Conservation (phyloP, 2,797 vertebrate genomes). For the Sebastolobus alascanus region DNA sequence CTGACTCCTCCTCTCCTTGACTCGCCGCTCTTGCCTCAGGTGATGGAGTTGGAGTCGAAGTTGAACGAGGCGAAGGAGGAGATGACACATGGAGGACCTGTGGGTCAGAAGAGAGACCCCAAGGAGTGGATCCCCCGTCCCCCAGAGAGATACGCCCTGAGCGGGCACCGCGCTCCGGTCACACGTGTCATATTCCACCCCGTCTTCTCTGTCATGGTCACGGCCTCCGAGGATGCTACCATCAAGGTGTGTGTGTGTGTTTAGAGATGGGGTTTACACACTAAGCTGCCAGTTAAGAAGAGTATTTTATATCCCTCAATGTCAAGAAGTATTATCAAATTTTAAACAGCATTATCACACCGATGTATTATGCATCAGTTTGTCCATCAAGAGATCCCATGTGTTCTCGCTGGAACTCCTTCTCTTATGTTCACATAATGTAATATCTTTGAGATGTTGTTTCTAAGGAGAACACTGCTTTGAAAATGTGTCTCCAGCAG, state of each 20-base stretch:
- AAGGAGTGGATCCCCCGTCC: constrained; percentile 99
- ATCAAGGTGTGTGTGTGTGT: constrained; percentile 90
- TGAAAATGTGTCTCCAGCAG: constrained; percentile 11
- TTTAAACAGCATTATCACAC: not conserved
- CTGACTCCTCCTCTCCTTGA: not conserved
- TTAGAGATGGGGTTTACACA: not conserved
- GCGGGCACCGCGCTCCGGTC: constrained; percentile 97
- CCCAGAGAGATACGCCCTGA: constrained; percentile 96
- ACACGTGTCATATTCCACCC: constrained; percentile 99
- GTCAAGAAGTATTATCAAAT: not conserved
- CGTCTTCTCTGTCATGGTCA: constrained; percentile 99
- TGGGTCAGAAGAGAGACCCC: constrained; percentile 97
- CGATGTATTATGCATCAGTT: constrained; percentile 1
- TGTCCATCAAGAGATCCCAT: not conserved
- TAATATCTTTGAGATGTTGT: constrained; percentile 3
- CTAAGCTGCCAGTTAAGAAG: not conserved
- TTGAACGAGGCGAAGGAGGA: constrained; percentile 99
- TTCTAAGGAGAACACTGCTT: constrained; percentile 13
- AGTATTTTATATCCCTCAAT: not conserved
- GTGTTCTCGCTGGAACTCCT: not conserved
- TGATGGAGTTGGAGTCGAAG: constrained; percentile 99
- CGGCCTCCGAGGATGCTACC: constrained; percentile 98
- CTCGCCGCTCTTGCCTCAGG: constrained; percentile 78
- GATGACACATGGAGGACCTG: constrained; percentile 95
- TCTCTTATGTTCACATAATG: not conserved